Evolutionary conservation across 2,113 vertebrate genomes (phyloP).

Genomic region (Lanius collurio): DNA sequence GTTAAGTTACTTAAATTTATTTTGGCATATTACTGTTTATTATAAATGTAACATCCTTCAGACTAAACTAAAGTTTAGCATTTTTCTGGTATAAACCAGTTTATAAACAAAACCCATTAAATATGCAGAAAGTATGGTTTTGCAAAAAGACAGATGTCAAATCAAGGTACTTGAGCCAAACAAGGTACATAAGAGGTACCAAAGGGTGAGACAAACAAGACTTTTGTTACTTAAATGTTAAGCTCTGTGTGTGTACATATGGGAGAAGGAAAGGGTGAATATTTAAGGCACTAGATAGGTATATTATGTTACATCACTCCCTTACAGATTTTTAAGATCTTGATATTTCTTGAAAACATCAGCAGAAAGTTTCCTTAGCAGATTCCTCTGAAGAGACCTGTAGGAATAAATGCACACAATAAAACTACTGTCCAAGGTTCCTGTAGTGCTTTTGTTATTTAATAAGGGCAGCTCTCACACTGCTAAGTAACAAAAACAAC

Average conservation of each 20-base stretch:
- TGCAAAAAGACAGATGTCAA: not conserved
- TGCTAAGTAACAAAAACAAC: not conserved
- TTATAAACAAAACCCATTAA: not conserved
- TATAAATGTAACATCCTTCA: not conserved
- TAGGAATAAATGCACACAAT: slow-evolving; percentile 13
- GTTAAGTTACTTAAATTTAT: not conserved
- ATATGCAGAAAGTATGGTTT: not conserved
- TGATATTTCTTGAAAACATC: slow-evolving; percentile 84
- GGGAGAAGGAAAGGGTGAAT: not conserved
- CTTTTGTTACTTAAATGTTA: not conserved
- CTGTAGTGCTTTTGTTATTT: not conserved
- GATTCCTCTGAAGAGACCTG: slow-evolving; percentile 90
- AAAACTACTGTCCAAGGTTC: not conserved
- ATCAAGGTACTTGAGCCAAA: not conserved
- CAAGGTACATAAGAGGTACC: not conserved
- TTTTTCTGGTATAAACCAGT: not conserved
- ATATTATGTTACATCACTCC: not conserved
- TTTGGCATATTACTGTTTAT: not conserved
- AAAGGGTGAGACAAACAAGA: not conserved
- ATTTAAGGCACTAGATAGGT: not conserved
- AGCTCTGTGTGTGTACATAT: not conserved
- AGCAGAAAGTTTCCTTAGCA: slow-evolving; percentile 81
- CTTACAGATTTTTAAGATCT: slow-evolving; percentile 91
- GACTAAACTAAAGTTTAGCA: not conserved
- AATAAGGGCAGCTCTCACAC: not conserved